Conservation (phyloP, 2,888 invertebrate genomes). For the Lasioglossum pauxillum region DNA sequence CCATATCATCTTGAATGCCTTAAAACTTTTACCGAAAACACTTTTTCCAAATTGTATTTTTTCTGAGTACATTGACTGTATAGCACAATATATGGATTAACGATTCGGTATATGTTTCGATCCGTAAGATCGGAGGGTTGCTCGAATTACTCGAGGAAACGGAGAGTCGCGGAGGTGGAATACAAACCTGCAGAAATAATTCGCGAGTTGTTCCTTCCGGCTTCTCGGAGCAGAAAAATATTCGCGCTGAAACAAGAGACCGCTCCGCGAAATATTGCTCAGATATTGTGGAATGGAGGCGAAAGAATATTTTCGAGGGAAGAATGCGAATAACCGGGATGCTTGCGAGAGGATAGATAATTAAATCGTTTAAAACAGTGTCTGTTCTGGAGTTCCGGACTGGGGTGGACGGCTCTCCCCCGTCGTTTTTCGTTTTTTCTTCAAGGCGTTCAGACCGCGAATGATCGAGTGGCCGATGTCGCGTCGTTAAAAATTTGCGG, state of each 20-base stretch:
- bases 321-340: slow-evolving; percentile 1
- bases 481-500: slow-evolving; percentile 75
- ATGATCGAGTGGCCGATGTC: slow-evolving; percentile 28
- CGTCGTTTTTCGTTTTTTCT: neutral
- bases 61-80: too few relatives aligned
- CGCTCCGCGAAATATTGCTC: slow-evolving; percentile 7
- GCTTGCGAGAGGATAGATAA: slow-evolving; percentile 24
- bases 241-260: slow-evolving; percentile 24
- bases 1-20: too few relatives aligned
- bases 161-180: neutral
- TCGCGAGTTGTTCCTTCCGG: slow-evolving; percentile 27
- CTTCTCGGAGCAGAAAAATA: slow-evolving; percentile 32
- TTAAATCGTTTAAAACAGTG: slow-evolving; percentile 41
- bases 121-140: neutral
- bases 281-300: neutral
- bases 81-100: neutral
- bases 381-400: neutral
- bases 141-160: slow-evolving; percentile 4
- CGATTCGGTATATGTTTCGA: neutral
- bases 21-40: too few relatives aligned
- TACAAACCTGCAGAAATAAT: slow-evolving; percentile 29
- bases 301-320: slow-evolving; percentile 23
- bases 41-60: too few relatives aligned
- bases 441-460: neutral
- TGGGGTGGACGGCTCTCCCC: neutral